Conservation (phyloP, 2,113 vertebrate genomes). For the Orientallactaga bullata region DNA sequence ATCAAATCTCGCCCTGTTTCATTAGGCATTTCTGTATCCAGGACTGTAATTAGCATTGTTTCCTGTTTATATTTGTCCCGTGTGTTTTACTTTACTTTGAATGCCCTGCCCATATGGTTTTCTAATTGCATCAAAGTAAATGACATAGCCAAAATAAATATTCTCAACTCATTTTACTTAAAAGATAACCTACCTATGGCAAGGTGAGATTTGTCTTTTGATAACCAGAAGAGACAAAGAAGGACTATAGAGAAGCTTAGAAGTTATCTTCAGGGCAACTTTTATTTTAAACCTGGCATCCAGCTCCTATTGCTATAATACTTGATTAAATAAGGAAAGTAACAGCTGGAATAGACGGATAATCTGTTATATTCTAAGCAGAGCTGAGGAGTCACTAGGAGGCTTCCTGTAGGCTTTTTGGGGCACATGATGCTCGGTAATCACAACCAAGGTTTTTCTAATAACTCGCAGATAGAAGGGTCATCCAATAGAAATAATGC, state of each 20-base stretch:
- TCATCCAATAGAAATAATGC: constrained; percentile 12
- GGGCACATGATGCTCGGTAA: neutral
- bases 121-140: neutral
- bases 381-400: neutral
- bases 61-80: neutral
- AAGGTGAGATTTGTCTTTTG: neutral
- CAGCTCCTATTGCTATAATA: neutral
- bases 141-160: neutral
- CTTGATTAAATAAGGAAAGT: neutral
- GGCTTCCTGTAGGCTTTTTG: neutral
- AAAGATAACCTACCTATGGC: neutral
- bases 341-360: neutral
- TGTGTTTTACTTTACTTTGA: neutral
- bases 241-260: neutral
- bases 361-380: neutral
- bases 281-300: neutral
- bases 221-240: neutral
- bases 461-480: neutral
- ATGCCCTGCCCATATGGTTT: neutral
- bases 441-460: neutral
- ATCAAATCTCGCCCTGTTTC: neutral
- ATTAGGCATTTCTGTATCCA: neutral
- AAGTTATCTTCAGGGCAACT: neutral
- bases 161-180: neutral
- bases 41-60: neutral